Base-by-base conservation (phyloP, 2,888 invertebrate species). In the Cybosia mesomella region DNA sequence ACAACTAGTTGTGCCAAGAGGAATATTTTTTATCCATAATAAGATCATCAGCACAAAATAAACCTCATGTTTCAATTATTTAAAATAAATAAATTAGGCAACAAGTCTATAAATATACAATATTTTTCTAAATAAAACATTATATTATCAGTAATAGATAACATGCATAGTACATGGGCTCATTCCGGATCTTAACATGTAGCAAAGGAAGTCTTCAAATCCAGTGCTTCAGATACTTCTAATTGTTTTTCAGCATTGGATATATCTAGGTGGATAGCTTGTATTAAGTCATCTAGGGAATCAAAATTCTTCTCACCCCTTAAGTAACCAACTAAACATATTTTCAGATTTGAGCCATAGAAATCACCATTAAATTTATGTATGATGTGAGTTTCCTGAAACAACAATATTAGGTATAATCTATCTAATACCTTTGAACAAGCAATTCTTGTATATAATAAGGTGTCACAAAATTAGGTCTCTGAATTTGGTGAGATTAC, bases 321-420 rank as follows among this genome's bases (percentile, higher is more conserved):
- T 72, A 99, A 95, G 87, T 97, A 99, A 22, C 98, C 98, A 66
- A 97, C 88, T 70, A 99, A 96, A 72, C 97, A 96, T 32, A 98
- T 96, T 92, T 97, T 97, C 74, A 99, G 91, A 69, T 94, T 87
- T 58, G 97, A 95, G 0, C 97, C 99, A 92, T 99, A 99, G 84
- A 99, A 98, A 91, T 99, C 99, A 58, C 95, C 86, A 36, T 96
- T 95, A 87, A 98, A 99, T 72, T 96, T 92, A 85, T 99, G 97
- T 76, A 99, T 93, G 61, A 99, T 96, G 87, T 99, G 98, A 0
- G 98, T 98, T 95, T 99, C 99, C 98, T 98, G 92, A 66, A 95
- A 95, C 18, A 58, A 21, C 28, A 13, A 24, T 13, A 55, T 49
- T 18, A 9, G 11, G 11, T 22, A n/a, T n/a, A 13, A 55, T n/a